Evolutionary conservation across 2,113 vertebrate genomes (phyloP), one percentile per base, ranked within the genome.

Genomic region (Chloropsis cyanopogon): DNA sequence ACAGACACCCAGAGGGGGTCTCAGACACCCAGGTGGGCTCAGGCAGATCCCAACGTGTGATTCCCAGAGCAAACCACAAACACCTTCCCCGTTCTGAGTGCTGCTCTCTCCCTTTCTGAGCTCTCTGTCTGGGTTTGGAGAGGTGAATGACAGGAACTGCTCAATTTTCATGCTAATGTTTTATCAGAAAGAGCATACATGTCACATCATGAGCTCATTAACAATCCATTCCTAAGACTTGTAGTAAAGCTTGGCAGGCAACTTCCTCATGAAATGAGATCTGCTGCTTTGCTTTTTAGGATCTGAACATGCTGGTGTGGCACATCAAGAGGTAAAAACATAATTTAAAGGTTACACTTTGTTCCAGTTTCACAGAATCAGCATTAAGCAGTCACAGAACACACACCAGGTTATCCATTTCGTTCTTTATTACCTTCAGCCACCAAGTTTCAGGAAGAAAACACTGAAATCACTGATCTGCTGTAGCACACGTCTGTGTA

Each of bases 161-260:
- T 97, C 76, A 59, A 92, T 97, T 96, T 95, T 92, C 97, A 94
- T 85, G 64, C 20, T 46, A 50, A 42, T 90, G 87, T 83, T 97
- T 96, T 69, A 94, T 94, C 94, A 97, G 96, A 59, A 95, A 86
- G 60, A 69, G 37, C 33, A 60, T 33, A 90, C 93, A 12, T 24
- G 20, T 86, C 60, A 72, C 75, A 91, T 96, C 87, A 33, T 2
- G 39, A 91, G 59, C 94, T 97, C 95, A 93, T 96, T 97, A 97
- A 93, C 94, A 97, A 97, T 86, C 91, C 91, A 93, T 81, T 96
- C 94, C 87, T 75, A 76, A 44, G 37, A 76, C 49, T 66, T 72
- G 80, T 70, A 95, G 90, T 92, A 94, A 95, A 95, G 71, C 73
- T 73, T 93, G 82, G 88, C 85, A 94, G 92, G 82, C 59, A 92